Percentiles rank a stretch among this genome's conserved stretches.
phyloP scores from a whole-genome alignment of 2,888 invertebrate species.

The Brachypalpus laphriformis region DNA sequence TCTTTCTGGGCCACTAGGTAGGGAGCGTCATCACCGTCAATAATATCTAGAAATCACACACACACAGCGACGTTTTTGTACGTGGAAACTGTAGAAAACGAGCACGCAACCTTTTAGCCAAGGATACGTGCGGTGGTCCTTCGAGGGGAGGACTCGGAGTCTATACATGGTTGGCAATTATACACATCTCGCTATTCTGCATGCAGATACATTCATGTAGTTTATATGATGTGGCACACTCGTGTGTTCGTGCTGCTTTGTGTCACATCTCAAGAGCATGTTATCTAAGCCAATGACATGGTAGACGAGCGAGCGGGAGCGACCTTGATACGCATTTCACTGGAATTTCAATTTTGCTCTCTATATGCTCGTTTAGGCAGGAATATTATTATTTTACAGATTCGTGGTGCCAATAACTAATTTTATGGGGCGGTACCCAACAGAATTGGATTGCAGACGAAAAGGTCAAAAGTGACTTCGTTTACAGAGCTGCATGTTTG shows the following conservation, averaged over 20 bases:
- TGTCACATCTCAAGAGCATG: constrained; percentile 23
- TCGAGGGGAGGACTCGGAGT: constrained; percentile 9
- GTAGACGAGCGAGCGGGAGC: constrained; percentile 21
- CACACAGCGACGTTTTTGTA: neutral
- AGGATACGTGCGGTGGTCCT: constrained; percentile 63
- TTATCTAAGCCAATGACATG: constrained; percentile 30
- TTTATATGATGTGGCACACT: constrained; percentile 8
- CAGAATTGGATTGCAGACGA: no score
- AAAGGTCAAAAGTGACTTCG: no score
- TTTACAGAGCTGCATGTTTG: no score
- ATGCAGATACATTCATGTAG: constrained; percentile 16
- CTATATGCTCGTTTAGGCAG: neutral
- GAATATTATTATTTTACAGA: neutral
- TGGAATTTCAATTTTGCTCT: constrained; percentile 24
- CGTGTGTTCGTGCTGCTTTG: neutral
- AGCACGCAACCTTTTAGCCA: constrained; percentile 47
- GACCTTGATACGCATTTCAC: constrained; percentile 61
- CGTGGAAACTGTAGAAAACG: constrained; percentile 5
- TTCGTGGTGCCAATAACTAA: neutral
- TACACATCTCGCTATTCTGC: neutral
- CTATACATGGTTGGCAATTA: constrained; percentile 26
- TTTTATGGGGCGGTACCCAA: neutral
- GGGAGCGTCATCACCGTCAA: constrained; percentile 47
- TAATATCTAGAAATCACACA: constrained; percentile 57
- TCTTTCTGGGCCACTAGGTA: constrained; percentile 71